Conservation (phyloP, 2,888 invertebrate genomes). For the Pasiphila rectangulata region DNA sequence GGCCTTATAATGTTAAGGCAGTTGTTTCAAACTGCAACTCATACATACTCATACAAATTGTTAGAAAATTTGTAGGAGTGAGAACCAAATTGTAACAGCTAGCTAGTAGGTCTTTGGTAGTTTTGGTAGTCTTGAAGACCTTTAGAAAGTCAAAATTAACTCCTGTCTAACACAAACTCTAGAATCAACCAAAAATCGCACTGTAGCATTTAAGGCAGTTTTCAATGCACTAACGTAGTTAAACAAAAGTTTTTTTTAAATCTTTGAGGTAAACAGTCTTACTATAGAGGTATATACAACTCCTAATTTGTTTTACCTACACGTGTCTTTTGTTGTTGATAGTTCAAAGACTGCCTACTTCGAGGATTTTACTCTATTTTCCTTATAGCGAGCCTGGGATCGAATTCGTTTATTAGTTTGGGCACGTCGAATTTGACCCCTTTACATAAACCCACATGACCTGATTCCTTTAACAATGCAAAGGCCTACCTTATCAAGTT, state of each 20-base stretch:
- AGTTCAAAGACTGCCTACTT: conserved; percentile 1
- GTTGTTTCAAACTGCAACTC: neutral
- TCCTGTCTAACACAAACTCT: too few relatives aligned
- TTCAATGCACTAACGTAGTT: too few relatives aligned
- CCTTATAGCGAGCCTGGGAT: conserved; percentile 13
- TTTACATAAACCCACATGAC: conserved; percentile 22
- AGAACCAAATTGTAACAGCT: too few relatives aligned
- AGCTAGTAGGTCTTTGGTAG: too few relatives aligned
- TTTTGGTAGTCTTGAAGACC: too few relatives aligned
- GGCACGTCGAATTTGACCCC: conserved; percentile 22
- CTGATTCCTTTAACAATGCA: conserved; percentile 17
- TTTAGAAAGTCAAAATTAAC: too few relatives aligned
- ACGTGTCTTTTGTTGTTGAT: neutral
- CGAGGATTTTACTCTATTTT: conserved; percentile 8
- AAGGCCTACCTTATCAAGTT: conserved; percentile 13
- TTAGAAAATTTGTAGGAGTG: too few relatives aligned
- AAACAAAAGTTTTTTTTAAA: too few relatives aligned
- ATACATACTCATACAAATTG: too few relatives aligned
- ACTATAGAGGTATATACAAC: conserved; percentile 24
- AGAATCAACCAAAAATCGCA: too few relatives aligned
- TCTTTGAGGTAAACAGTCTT: too few relatives aligned
- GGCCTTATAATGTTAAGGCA: conserved; percentile 15
- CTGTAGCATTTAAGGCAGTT: too few relatives aligned
- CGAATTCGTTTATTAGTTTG: conserved; percentile 20
- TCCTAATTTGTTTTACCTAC: neutral